These are phyloP conservation scores for Parazoanthus atlanticus DNA, from an alignment of 92 coral and sea anemone species.

Conservation along the genomic window DNA sequence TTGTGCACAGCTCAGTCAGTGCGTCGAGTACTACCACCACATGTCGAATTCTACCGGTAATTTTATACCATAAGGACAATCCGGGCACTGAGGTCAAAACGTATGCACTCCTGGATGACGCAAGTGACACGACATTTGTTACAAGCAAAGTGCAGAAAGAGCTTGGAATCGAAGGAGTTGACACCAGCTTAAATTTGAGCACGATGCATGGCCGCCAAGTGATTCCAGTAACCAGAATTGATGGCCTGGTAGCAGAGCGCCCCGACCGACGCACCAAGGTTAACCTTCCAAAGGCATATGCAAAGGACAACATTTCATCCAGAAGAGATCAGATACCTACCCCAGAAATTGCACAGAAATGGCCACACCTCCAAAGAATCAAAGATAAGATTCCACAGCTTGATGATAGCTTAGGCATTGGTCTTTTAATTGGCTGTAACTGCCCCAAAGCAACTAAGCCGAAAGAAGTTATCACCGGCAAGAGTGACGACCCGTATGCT, in stretches of 20 bases:
- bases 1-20: constrained; percentile 1
- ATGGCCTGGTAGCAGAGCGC: constrained; percentile 32
- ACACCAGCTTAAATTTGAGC: constrained; percentile 16
- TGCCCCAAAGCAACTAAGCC: constrained; percentile 2
- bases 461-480: background rate
- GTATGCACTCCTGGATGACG: constrained; percentile 52
- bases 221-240: constrained; percentile 30
- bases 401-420: background rate
- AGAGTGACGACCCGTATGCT: background rate
- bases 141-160: constrained; percentile 7
- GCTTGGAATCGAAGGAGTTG: constrained; percentile 29
- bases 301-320: constrained; percentile 3
- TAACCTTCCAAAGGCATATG: constrained; percentile 38
- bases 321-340: constrained; percentile 39
- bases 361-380: constrained; percentile 32
- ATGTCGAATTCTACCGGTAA: constrained; percentile 43
- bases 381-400: background rate
- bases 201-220: constrained; percentile 52
- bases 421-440: background rate
- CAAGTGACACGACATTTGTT: constrained; percentile 50
- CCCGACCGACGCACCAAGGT: background rate
- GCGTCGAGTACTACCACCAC: constrained; percentile 9
- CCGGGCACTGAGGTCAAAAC: constrained; percentile 14
- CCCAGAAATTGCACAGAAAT: constrained; percentile 16
- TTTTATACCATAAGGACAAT: constrained; percentile 43